Evolutionary conservation across 2,888 invertebrate species (phyloP).

Genomic region (Chloromyia formosa): DNA sequence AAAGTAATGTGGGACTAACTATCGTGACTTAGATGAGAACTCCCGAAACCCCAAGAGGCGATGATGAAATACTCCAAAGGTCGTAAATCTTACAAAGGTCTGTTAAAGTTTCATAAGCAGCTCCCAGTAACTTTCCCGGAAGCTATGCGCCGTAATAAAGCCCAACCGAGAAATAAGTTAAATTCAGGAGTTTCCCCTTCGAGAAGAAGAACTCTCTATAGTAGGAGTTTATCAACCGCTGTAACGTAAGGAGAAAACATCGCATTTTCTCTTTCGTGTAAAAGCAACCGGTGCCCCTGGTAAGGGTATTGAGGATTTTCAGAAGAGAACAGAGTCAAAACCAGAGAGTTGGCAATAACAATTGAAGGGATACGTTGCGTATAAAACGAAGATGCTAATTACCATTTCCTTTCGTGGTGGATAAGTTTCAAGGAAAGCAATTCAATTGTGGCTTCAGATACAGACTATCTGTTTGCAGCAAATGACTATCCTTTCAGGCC

Average conservation of each 20-base stretch:
- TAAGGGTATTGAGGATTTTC: not conserved
- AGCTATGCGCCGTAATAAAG: no score
- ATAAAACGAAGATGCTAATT: slow-evolving; percentile 12
- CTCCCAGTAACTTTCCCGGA: no score
- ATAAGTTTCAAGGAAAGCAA: not conserved
- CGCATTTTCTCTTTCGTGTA: not conserved
- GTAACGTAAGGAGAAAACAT: not conserved
- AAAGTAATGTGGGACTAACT: no score
- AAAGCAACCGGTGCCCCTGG: not conserved
- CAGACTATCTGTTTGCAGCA: not conserved
- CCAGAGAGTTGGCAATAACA: not conserved
- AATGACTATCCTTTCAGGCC: not conserved
- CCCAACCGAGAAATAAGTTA: no score
- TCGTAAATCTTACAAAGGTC: no score
- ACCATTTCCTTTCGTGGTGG: not conserved
- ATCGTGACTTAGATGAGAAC: no score
- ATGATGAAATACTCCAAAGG: no score
- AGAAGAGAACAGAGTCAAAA: not conserved
- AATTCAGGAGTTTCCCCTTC: no score
- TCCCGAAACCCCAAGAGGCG: no score
- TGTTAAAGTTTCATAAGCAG: no score
- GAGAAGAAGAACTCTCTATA: not conserved
- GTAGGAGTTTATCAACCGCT: not conserved
- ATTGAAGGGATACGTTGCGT: not conserved
- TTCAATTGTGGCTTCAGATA: not conserved